Evolutionary conservation across 2,797 vertebrate species (phyloP).

Genomic region (Decapterus maruadsi): DNA sequence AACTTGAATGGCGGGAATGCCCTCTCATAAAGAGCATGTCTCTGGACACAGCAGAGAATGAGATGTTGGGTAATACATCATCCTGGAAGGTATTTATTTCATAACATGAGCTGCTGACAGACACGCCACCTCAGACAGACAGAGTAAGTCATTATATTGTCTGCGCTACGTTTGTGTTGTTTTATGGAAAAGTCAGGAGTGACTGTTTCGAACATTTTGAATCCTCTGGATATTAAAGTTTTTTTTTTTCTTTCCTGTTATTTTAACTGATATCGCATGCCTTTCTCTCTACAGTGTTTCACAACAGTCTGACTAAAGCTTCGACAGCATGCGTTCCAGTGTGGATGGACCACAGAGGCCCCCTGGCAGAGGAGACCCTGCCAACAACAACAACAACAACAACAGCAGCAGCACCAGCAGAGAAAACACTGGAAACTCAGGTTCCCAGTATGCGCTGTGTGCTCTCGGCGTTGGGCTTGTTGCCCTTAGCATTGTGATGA

Average conservation of each 20-base stretch:
- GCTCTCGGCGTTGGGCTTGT: conserved; percentile 95
- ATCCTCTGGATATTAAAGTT: neutral
- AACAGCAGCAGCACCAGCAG: conserved; percentile 35
- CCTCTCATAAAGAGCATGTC: conserved; percentile 17
- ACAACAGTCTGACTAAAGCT: conserved; percentile 43
- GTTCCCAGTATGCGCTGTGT: conserved; percentile 94
- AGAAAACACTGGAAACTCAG: conserved; percentile 80
- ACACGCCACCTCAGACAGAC: neutral
- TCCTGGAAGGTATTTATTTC: neutral
- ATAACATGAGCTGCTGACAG: neutral
- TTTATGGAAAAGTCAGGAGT: neutral
- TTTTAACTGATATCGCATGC: neutral
- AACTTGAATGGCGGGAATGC: conserved; percentile 7
- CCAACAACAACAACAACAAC: conserved; percentile 41
- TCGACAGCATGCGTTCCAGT: conserved; percentile 69
- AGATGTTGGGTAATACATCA: neutral
- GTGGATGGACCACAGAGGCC: conserved; percentile 34
- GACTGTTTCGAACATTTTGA: no score
- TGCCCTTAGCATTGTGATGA: conserved; percentile 94
- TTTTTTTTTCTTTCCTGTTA: neutral
- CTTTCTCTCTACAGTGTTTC: conserved; percentile 53
- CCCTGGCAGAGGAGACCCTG: conserved; percentile 1
- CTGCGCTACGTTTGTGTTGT: neutral
- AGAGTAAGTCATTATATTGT: neutral
- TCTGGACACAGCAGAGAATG: neutral